Conservation (phyloP, 2,888 invertebrate genomes). For the Trichopoda pennipes region DNA sequence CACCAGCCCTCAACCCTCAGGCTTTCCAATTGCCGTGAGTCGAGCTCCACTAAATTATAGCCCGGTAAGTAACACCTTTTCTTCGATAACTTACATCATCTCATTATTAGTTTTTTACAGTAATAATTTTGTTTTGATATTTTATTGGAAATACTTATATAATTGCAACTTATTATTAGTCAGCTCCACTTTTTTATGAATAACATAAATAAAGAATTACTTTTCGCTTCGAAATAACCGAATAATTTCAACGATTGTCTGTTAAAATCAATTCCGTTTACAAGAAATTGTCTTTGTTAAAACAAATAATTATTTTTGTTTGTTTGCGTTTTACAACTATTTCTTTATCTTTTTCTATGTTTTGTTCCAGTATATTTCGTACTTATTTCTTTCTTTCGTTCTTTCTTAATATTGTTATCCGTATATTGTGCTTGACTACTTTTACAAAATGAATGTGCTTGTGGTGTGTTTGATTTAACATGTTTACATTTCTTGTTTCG, state of each 20-base stretch:
- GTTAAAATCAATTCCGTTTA: constrained; percentile 42
- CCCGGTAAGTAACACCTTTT: constrained; percentile 85
- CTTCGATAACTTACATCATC: not conserved
- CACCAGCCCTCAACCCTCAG: constrained; percentile 97
- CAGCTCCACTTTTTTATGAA: too few relatives aligned
- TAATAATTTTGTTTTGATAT: too few relatives aligned
- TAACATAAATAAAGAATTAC: too few relatives aligned
- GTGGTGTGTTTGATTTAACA: constrained; percentile 44
- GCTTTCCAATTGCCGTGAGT: constrained; percentile 96
- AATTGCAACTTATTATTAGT: too few relatives aligned
- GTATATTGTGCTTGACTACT: constrained; percentile 47
- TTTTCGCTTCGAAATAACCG: not conserved
- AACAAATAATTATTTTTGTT: too few relatives aligned
- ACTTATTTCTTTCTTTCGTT: not conserved
- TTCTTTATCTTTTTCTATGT: constrained; percentile 27
- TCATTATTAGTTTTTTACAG: too few relatives aligned
- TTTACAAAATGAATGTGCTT: constrained; percentile 25
- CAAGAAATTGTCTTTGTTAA: too few relatives aligned
- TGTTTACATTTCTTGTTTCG: constrained; percentile 76
- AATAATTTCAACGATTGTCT: constrained; percentile 49
- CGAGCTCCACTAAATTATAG: constrained; percentile 96
- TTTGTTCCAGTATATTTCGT: not conserved
- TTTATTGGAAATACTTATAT: too few relatives aligned
- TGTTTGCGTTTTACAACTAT: too few relatives aligned
- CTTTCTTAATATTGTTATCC: not conserved